A percentile compares a stretch with the other conserved stretches of the same genome.
Conservation (phyloP, 37 sponge, comb jelly and placozoan species). For the Bolinopsis microptera region DNA sequence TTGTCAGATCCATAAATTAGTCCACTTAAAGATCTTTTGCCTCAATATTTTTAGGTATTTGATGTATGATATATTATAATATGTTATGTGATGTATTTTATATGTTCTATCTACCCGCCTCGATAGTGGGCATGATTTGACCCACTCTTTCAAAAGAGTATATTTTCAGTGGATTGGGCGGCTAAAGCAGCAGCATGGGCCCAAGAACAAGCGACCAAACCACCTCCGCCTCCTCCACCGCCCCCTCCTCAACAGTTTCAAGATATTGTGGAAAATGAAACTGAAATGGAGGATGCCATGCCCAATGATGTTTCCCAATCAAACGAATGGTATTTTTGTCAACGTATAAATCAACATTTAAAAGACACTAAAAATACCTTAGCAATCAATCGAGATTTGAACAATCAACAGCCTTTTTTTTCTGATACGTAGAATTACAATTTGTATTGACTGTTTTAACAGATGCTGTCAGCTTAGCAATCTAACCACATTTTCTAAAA, state of each 20-base stretch:
- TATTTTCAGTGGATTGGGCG: slow-evolving; percentile 55
- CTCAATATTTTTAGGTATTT: too few relatives aligned
- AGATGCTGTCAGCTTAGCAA: background rate
- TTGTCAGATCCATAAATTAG: too few relatives aligned
- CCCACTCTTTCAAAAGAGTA: background rate
- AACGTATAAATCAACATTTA: background rate
- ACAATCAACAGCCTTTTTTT: background rate
- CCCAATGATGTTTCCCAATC: background rate
- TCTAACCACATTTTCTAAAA: slow-evolving; percentile 34
- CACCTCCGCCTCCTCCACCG: background rate
- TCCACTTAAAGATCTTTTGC: too few relatives aligned
- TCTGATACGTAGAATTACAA: background rate
- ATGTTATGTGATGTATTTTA: too few relatives aligned
- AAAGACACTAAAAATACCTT: too few relatives aligned
- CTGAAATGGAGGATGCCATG: slow-evolving; percentile 57
- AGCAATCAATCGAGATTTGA: too few relatives aligned
- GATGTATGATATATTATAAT: too few relatives aligned
- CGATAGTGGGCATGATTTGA: too few relatives aligned
- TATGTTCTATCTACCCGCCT: too few relatives aligned
- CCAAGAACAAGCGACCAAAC: background rate
- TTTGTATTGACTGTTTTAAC: background rate
- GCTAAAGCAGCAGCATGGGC: slow-evolving; percentile 61
- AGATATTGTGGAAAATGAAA: slow-evolving; percentile 23
- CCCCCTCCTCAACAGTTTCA: background rate
- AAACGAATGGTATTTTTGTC: background rate